These are phyloP conservation scores for Rutilus rutilus DNA, from an alignment of 2,113 vertebrate genomes.

Conservation along the genomic window DNA sequence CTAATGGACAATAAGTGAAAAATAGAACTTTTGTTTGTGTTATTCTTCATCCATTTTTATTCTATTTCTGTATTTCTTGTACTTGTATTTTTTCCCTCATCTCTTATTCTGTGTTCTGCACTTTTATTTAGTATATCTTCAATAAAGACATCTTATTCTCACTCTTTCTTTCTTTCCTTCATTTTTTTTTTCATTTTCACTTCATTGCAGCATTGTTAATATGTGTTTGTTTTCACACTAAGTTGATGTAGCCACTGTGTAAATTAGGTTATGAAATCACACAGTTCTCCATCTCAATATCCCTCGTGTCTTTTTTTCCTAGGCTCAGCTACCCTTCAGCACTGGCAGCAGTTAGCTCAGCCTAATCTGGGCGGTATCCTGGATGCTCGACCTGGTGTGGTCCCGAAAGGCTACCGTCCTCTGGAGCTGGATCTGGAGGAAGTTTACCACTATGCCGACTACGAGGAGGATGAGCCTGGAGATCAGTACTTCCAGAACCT, in stretches of 20 bases:
- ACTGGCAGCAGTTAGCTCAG: slow-evolving; percentile 98
- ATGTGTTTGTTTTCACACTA: background rate
- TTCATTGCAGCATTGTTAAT: background rate
- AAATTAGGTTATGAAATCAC: background rate
- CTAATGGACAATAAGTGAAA: background rate
- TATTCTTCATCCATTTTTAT: background rate
- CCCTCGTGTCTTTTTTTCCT: slow-evolving; percentile 38
- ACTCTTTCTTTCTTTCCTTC: slow-evolving; percentile 13
- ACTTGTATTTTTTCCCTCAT: background rate
- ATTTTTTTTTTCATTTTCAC: background rate
- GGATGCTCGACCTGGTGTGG: slow-evolving; percentile 91
- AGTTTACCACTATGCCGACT: slow-evolving; percentile 91
- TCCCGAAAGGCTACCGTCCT: slow-evolving; percentile 95
- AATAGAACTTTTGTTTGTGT: background rate
- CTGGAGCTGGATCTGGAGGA: slow-evolving; percentile 93
- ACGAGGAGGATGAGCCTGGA: slow-evolving; percentile 96
- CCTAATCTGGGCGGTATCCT: slow-evolving; percentile 96
- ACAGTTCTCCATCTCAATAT: background rate
- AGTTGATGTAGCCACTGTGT: background rate
- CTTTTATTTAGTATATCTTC: background rate
- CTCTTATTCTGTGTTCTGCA: background rate
- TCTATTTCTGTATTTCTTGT: background rate
- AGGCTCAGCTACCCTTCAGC: slow-evolving; percentile 97
- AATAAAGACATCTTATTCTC: slow-evolving; percentile 32
- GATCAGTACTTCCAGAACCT: slow-evolving; percentile 94